Evolutionary conservation across 2,113 vertebrate species (phyloP).

Genomic region (Pandion haliaetus): DNA sequence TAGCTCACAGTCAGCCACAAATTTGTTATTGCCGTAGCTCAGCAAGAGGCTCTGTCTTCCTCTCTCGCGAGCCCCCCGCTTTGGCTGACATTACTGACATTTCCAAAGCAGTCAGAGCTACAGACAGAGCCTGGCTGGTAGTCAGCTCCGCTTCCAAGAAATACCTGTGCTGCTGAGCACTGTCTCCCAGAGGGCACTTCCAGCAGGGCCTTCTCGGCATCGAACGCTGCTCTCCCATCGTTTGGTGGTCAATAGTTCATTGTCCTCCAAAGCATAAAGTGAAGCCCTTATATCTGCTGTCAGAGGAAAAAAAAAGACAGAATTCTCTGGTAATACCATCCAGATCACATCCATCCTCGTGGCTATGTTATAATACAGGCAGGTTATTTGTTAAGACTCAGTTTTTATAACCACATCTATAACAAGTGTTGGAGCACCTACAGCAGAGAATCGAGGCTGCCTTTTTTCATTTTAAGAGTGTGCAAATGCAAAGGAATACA

Average conservation of each 20-base stretch:
- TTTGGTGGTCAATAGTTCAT: background rate
- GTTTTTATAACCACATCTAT: background rate
- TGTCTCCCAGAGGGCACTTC: background rate
- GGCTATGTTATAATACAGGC: background rate
- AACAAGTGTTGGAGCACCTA: background rate
- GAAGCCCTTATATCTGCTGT: background rate
- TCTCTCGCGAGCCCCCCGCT: background rate
- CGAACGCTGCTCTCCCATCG: accelerated
- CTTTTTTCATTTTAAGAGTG: background rate
- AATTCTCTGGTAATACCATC: background rate
- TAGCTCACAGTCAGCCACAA: background rate
- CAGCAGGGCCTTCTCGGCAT: background rate
- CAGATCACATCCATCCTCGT: background rate
- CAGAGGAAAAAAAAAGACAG: background rate
- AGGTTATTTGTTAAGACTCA: background rate
- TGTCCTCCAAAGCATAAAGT: background rate
- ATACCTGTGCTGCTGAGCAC: background rate
- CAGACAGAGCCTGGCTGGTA: background rate
- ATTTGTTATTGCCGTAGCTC: background rate
- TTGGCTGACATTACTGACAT: background rate
- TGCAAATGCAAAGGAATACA: background rate
- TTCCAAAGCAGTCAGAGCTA: background rate
- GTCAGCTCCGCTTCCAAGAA: slow-evolving; percentile 20
- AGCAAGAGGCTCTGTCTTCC: background rate
- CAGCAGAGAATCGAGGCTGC: background rate